Base-by-base conservation (phyloP, 1,140 invertebrate genomes). In the Heliconius hewitsoni region DNA sequence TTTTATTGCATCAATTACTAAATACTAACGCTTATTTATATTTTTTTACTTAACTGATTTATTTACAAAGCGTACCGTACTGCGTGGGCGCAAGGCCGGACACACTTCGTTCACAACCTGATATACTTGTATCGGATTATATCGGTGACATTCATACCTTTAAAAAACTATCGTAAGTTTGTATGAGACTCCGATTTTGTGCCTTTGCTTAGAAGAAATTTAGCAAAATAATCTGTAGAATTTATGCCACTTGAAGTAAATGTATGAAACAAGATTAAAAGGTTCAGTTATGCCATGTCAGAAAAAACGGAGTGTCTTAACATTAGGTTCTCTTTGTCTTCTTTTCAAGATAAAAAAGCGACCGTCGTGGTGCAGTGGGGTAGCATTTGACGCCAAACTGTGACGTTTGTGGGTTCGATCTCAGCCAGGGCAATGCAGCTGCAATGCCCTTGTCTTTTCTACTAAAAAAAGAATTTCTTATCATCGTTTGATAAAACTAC, bases 71-170 rank as follows among this genome's bases (percentile, higher is more conserved):
- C 60, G 3, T 27, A 66, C 60, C 57, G 11, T 27, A 66, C 27
- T 76, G 39, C 39, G 60, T 42, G 42, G 60, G 23, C 60, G 74
- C 57, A 76, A 30, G 37, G 27, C 60, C 60, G 60, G 23, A 27
- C 23, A 27, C 23, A 30, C 60, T 66, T 66, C 60, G 13, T 66
- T 30, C 11, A 66, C n/a, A 57, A 57, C 60, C 27, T 66, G 60
- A 66, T 66, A 66, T 66, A 66, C 60, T 66, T 66, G 60, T 66
- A 66, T 27, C 60, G 27, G 60, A 66, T 66, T 66, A 66, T 66
- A 30, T 66, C 60, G 4, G 13, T 66, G 60, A 66, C 60, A 66
- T 66, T 30, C 60, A 66, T 30, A 16, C 57, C 0, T 66, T 66
- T 66, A 66, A 66, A 46, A 57, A 13, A 66, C 5, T 66, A 30